Evolutionary conservation across 2,888 invertebrate genomes (phyloP), one percentile per base, ranked within the genome.

Genomic region (Lucinisca nassula): DNA sequence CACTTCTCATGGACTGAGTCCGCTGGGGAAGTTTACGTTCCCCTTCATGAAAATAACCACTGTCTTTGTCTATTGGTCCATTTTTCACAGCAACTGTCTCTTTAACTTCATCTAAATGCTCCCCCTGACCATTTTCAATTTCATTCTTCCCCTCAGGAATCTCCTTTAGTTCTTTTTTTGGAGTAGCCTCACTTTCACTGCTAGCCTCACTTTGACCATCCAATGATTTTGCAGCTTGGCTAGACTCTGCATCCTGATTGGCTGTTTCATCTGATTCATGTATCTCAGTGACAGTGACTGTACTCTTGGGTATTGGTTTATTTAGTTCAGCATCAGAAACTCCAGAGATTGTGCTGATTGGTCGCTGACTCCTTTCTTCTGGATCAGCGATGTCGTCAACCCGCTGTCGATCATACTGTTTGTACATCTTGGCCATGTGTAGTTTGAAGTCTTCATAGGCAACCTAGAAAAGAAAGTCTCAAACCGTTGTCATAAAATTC

Each of bases 391-490:
- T 98, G 96, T 99, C 98, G 96, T 99, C 99, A 0, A 98, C 98
- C 82, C 99, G 97, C 92, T 99, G 98, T 81, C 98, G 97, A 95
- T 99, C 99, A 96, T 99, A 99, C 95, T 96, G 95, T 77, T 95
- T 93, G 92, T 96, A 96, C 98, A 99, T 99, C 97, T 99, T 98
- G 45, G 99, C 98, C 97, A 99, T 99, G 96, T 99, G 99, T 8
- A 99, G 97, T 95, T 99, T 98, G 96, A 99, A 99, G 96, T 99
- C 99, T 97, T 99, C 99, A 96, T 99, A 99, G 0, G 99, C 99
- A 12, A 99, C 98, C 98, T 98, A 95, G 10, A 51, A 96, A 95
- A 27, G 37, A 67, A 37, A 58, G n/a, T n/a, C n/a, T n/a, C n/a
- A n/a, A n/a, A n/a, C n/a, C n/a, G n/a, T n/a, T n/a, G n/a, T n/a